Evolutionary conservation across 2,113 vertebrate species (phyloP), one percentile per base, ranked within the genome.

Genomic region (human (Homo sapiens)): DNA sequence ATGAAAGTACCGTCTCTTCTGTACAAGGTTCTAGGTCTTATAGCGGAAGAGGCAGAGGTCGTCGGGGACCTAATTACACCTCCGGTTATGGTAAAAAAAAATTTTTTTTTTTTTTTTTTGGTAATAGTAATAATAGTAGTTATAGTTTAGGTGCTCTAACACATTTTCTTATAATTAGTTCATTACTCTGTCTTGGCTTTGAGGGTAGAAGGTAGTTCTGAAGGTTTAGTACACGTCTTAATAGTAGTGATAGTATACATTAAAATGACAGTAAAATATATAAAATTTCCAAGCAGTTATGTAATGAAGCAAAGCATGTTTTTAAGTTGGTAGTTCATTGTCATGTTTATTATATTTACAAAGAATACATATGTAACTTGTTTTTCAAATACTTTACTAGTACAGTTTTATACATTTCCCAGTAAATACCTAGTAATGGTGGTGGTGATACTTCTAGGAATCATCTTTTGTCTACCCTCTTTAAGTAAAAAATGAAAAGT

Each of bases 21-120:
- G 97, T 99, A 82, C 99, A 99, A 76, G 99, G 98, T 93, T 99
- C 99, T 97, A 99, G 99, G 80, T 99, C 99, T 95, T 99, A 99
- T 98, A 99, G 99, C 8, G 99, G 99, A 86, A 99, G 99, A 94
- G 99, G 99, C 16, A 99, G 99, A 89, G 99, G 99, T 82, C 99
- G 99, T 96, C 98, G 99, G 95, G 99, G 99, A 89, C 99, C 99
- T 96, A 99, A 99, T 98, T 99, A 99, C 98, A 99, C 99, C 2
- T 99, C 99, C 97, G 99, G 99, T 98, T 99, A 99, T 40, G 99
- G 99, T 99, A 98, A 97, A 98, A 96, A 83, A 59, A 30, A 45
- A 45, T 4, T 57, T 70, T 55, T 72, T 85, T 81, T 88, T 88
- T 93, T 94, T 90, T 38, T 90, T 64, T 64, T 30, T 64, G 14